Evolutionary conservation across 2,113 vertebrate genomes (phyloP), one percentile per base, ranked within the genome.

Genomic region (Xenopus tropicalis): DNA sequence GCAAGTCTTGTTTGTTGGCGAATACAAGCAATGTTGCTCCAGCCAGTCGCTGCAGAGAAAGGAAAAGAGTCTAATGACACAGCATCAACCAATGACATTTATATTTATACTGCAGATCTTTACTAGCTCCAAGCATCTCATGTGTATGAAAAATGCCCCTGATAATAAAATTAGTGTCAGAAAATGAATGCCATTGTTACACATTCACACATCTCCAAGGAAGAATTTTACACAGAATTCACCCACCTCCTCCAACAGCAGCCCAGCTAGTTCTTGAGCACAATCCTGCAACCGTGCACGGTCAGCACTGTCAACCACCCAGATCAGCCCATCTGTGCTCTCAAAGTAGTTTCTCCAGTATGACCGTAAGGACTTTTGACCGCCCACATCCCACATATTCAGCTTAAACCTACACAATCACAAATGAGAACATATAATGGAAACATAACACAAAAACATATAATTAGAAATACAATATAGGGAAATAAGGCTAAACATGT

Each of bases 271-370:
- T 80, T 97, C 95, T 66, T 85, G 83, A 29, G 66, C 87, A 79
- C 95, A 97, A 86, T 96, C 94, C 23, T 93, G 88, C 82, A 97
- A 82, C 70, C 95, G 84, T 70, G 93, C 90, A 51, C 91, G 87
- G 83, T 97, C 95, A 0, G 94, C 94, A 0, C 94, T 96, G 87
- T 97, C 95, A 85, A 97, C 95, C 77, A 97, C 95, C 95, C 95
- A 97, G 86, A 97, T 92, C 82, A 97, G 87, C 21, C 95, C 95
- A 0, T 97, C 95, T 0, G 95, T 97, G 85, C 94, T 94, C 83
- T 97, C 95, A 51, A 97, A 97, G 85, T 97, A 97, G 86, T 97
- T 97, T 82, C 93, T 90, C 95, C 95, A 97, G 71, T 97, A 96
- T 19, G 95, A 97, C 10, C 94, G 93, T 78, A 97, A 85, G 0